Evolutionary conservation across 2,797 vertebrate species (phyloP).

Genomic region (Anguilla anguilla): DNA sequence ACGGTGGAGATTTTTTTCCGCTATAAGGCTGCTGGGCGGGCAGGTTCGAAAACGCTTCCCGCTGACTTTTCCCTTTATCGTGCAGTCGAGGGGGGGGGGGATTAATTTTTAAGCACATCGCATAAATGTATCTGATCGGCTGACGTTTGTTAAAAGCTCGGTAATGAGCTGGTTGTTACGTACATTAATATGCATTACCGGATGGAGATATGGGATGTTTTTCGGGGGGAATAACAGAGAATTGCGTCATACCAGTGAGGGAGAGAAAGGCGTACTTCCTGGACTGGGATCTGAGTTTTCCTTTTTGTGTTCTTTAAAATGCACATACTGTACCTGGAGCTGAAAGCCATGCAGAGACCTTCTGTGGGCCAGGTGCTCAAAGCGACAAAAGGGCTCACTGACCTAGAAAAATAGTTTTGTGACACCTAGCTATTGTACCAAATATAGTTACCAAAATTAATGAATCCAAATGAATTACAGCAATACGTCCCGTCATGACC

Average conservation of each 20-base stretch:
- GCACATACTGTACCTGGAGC: neutral
- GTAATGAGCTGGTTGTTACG: slow-evolving; percentile 70
- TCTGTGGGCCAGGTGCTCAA: too few relatives aligned
- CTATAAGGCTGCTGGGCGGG: neutral
- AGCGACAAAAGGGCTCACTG: too few relatives aligned
- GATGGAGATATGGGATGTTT: neutral
- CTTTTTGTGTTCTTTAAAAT: neutral
- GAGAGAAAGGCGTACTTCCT: neutral
- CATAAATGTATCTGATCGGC: slow-evolving; percentile 60
- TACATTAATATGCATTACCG: slow-evolving; percentile 54
- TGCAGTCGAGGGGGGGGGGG: slow-evolving; percentile 51
- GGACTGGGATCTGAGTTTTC: neutral
- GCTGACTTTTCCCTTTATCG: slow-evolving; percentile 51
- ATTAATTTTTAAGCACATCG: slow-evolving; percentile 67
- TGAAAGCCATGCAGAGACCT: too few relatives aligned
- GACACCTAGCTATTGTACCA: too few relatives aligned
- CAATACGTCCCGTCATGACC: neutral
- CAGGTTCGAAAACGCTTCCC: neutral
- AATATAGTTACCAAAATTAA: too few relatives aligned
- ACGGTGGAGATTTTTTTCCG: neutral
- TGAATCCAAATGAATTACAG: too few relatives aligned
- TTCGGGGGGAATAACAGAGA: neutral
- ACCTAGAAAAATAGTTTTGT: too few relatives aligned
- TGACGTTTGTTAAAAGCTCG: slow-evolving; percentile 63
- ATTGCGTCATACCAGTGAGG: neutral